phyloP scores from a whole-genome alignment of 2,797 vertebrate genomes.

The Adelosebastes latens region DNA sequence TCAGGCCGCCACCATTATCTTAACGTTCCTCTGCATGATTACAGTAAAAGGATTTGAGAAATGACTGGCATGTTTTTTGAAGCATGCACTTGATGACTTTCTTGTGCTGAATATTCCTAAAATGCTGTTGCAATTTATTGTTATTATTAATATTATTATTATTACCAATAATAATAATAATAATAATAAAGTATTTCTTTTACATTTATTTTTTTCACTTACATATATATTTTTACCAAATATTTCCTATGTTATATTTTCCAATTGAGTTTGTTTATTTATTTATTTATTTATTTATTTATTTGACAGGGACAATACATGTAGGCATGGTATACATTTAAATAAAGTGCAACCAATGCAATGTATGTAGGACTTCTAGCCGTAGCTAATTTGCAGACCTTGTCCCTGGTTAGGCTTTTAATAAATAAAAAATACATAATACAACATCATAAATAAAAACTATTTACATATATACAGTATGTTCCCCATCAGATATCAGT shows the following conservation, averaged over 20 bases:
- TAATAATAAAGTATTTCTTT: neutral
- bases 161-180: too few species aligned
- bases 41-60: neutral
- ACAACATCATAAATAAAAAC: too few species aligned
- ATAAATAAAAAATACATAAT: too few species aligned
- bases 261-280: neutral
- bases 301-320: too few species aligned
- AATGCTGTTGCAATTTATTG: neutral
- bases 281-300: too few species aligned
- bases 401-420: too few species aligned
- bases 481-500: too few species aligned
- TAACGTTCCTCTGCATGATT: neutral
- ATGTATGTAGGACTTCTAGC: too few species aligned
- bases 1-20: slow-evolving; percentile 13
- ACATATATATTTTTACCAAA: neutral
- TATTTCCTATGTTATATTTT: neutral
- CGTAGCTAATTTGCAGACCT: too few species aligned
- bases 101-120: neutral
- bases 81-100: neutral
- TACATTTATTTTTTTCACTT: neutral
- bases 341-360: too few species aligned
- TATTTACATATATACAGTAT: too few species aligned
- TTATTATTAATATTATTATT: neutral
- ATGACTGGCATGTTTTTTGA: neutral
- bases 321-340: too few species aligned